Conservation (phyloP, 2,113 vertebrate genomes). For the Caranx ignobilis region DNA sequence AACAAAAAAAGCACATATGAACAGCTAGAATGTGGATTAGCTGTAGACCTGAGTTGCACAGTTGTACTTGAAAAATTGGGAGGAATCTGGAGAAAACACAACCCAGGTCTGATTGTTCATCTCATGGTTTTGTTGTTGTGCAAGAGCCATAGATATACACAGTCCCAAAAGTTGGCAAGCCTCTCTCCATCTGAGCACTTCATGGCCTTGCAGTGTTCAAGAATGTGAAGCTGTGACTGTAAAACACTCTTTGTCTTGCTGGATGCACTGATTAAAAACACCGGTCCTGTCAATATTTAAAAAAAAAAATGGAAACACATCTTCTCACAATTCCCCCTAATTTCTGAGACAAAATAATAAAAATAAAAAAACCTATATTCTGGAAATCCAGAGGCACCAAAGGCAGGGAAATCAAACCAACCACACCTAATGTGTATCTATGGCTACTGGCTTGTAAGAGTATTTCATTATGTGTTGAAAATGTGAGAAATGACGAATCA, state of each 20-base stretch:
- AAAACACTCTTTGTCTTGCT: not conserved
- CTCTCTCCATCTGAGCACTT: not conserved
- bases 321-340: not conserved
- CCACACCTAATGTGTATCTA: slow-evolving; percentile 40
- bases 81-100: not conserved
- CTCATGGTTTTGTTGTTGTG: slow-evolving; percentile 34
- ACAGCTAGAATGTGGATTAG: slow-evolving; percentile 10
- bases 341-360: not conserved
- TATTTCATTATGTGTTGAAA: slow-evolving; percentile 65
- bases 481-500: slow-evolving; percentile 66
- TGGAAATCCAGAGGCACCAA: not conserved
- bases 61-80: not conserved
- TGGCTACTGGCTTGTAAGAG: slow-evolving; percentile 62
- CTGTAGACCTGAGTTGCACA: not conserved
- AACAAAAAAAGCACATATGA: slow-evolving; percentile 38
- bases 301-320: not conserved
- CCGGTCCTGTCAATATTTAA: not conserved
- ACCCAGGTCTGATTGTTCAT: slow-evolving; percentile 34
- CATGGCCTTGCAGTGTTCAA: not conserved
- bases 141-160: slow-evolving; percentile 38
- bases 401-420: not conserved
- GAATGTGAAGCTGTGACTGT: slow-evolving; percentile 41
- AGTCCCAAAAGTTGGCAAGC: not conserved
- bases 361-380: not conserved
- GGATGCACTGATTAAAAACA: not conserved